These are phyloP conservation scores for Euproctis similis DNA, from an alignment of 2,888 invertebrate species.

Conservation along the genomic window DNA sequence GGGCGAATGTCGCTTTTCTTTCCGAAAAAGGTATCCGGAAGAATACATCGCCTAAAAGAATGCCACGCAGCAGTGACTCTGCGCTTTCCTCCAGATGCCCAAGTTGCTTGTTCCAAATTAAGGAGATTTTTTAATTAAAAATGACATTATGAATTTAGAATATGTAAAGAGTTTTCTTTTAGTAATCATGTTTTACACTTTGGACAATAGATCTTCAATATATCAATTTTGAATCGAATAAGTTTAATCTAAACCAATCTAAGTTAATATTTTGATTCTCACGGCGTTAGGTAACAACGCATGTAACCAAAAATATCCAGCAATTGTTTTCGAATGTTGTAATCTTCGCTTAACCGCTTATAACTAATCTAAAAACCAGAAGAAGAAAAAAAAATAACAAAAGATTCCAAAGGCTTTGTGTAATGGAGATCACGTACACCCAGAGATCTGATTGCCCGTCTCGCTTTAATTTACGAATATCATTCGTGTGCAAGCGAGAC, in stretches of 20 bases:
- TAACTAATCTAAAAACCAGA: constrained; percentile 51
- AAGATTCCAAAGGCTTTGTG: constrained; percentile 61
- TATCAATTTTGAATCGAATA: too few relatives aligned
- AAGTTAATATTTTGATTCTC: neutral
- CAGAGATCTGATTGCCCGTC: constrained; percentile 54
- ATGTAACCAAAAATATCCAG: constrained; percentile 19
- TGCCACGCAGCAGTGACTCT: too few relatives aligned
- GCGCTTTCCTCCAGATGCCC: too few relatives aligned
- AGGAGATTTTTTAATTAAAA: too few relatives aligned
- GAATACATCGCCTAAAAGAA: too few relatives aligned
- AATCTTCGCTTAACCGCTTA: constrained; percentile 46
- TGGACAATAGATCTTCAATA: too few relatives aligned
- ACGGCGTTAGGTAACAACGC: constrained; percentile 8
- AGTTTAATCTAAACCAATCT: neutral
- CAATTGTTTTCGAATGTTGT: constrained; percentile 28
- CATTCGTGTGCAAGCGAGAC: constrained; percentile 52
- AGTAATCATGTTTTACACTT: too few relatives aligned
- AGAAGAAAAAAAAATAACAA: constrained; percentile 54
- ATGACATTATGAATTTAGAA: too few relatives aligned
- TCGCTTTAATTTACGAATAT: constrained; percentile 51
- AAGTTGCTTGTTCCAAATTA: too few relatives aligned
- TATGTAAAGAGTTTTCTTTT: too few relatives aligned
- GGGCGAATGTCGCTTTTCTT: too few relatives aligned
- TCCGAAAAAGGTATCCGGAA: too few relatives aligned
- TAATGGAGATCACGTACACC: constrained; percentile 72